Percentiles rank a stretch among this genome's conserved stretches.
These are phyloP conservation scores for Lagopus leucura DNA, from an alignment of 2,113 vertebrate genomes.

Conservation along the genomic window DNA sequence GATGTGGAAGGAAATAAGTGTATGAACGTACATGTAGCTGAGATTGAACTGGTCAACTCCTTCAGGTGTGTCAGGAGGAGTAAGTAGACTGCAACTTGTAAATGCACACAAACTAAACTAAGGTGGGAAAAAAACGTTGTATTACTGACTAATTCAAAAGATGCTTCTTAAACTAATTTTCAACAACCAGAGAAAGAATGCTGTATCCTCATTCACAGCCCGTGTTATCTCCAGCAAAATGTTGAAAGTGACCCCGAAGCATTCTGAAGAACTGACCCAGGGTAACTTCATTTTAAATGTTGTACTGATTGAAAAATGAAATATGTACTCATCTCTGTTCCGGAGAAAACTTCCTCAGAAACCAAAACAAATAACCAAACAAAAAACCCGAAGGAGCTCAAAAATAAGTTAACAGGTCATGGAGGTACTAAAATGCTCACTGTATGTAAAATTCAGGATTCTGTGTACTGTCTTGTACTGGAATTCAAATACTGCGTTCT, in stretches of 20 bases:
- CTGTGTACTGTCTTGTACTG: neutral
- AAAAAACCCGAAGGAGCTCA: neutral
- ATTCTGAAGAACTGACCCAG: neutral
- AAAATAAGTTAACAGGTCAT: neutral
- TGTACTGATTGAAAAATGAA: neutral
- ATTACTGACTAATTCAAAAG: neutral
- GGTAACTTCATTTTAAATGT: neutral
- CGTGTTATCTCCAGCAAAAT: neutral
- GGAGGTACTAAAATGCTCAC: neutral
- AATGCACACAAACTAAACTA: neutral
- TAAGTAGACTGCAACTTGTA: neutral
- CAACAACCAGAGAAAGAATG: neutral
- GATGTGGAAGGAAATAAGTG: neutral
- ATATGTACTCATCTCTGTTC: neutral
- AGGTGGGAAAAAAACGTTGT: neutral
- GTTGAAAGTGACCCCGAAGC: neutral
- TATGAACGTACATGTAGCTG: neutral
- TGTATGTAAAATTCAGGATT: neutral
- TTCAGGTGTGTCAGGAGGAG: neutral
- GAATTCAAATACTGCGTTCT: neutral
- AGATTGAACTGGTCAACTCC: constrained; percentile 16
- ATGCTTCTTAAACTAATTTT: neutral
- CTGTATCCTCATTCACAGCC: neutral
- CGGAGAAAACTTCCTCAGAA: neutral
- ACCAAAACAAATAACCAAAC: neutral